Percentiles rank a stretch among this genome's conserved stretches.
phyloP scores from a whole-genome alignment of 2,113 vertebrate species.

The Trichechus manatus region DNA sequence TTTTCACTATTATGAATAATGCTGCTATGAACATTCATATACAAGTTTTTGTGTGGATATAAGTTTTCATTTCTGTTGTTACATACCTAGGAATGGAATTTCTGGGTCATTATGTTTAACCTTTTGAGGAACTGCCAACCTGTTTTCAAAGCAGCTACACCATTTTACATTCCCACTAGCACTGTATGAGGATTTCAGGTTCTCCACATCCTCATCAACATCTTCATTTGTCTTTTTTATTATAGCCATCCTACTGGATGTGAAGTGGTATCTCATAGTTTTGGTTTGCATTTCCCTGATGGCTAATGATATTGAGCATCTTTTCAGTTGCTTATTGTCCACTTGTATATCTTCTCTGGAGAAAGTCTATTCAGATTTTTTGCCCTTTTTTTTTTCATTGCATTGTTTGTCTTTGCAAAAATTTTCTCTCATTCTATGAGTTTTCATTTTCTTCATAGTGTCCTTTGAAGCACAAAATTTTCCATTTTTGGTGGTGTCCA shows the following conservation, averaged over 20 bases:
- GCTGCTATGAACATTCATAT: neutral
- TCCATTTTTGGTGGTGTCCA: neutral
- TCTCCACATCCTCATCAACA: conserved; percentile 5
- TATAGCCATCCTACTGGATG: neutral
- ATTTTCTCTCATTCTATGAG: neutral
- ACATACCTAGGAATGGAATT: neutral
- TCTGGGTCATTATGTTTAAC: conserved; percentile 6
- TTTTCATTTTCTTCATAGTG: neutral
- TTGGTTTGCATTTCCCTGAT: neutral
- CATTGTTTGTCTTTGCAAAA: neutral
- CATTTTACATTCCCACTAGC: conserved; percentile 20
- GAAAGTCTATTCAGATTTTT: neutral
- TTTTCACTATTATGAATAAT: conserved; percentile 16
- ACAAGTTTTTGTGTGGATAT: neutral
- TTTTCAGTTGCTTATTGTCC: neutral
- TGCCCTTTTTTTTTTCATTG: neutral
- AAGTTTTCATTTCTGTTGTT: neutral
- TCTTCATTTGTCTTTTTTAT: neutral
- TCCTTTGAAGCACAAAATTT: conserved; percentile 21
- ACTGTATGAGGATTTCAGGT: neutral
- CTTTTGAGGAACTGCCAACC: conserved; percentile 17
- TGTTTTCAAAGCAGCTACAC: conserved; percentile 24
- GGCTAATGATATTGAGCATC: neutral
- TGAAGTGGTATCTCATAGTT: conserved; percentile 1
- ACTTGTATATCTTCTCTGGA: conserved; percentile 33